phyloP scores from a whole-genome alignment of 2,113 vertebrate species.

The Seriola aureovittata region DNA sequence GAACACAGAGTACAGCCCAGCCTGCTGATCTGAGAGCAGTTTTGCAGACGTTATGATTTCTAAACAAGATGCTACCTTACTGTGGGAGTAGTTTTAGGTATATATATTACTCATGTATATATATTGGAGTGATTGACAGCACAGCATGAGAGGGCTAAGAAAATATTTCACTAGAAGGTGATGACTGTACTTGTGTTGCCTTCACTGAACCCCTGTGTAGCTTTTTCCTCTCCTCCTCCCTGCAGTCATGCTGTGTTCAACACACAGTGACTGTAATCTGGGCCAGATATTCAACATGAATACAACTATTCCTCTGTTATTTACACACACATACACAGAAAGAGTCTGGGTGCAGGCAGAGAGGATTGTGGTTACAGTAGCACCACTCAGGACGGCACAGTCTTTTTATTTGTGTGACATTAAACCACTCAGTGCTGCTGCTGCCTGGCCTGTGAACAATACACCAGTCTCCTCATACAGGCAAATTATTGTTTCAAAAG shows the following conservation, averaged over 20 bases:
- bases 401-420: constrained; percentile 42
- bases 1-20: neutral
- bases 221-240: constrained; percentile 23
- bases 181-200: constrained; percentile 38
- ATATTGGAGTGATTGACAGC: neutral
- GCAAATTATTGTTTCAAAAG: constrained; percentile 20
- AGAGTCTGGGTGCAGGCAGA: constrained; percentile 22
- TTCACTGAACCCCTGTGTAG: constrained; percentile 18
- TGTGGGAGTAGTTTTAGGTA: neutral
- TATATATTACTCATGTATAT: too few relatives aligned
- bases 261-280: constrained; percentile 30
- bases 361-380: constrained; percentile 39
- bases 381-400: constrained; percentile 25
- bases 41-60: constrained; percentile 2
- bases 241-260: constrained; percentile 47
- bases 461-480: constrained; percentile 13
- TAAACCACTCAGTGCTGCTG: constrained; percentile 24
- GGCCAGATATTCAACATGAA: constrained; percentile 57
- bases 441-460: constrained; percentile 33
- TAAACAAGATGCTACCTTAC: constrained; percentile 8
- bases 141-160: neutral
- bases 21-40: neutral
- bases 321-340: constrained; percentile 8
- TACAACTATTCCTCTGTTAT: constrained; percentile 47
- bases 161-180: neutral